phyloP scores from a whole-genome alignment of 2,888 invertebrate genomes.

The Metacarcinus magister region DNA sequence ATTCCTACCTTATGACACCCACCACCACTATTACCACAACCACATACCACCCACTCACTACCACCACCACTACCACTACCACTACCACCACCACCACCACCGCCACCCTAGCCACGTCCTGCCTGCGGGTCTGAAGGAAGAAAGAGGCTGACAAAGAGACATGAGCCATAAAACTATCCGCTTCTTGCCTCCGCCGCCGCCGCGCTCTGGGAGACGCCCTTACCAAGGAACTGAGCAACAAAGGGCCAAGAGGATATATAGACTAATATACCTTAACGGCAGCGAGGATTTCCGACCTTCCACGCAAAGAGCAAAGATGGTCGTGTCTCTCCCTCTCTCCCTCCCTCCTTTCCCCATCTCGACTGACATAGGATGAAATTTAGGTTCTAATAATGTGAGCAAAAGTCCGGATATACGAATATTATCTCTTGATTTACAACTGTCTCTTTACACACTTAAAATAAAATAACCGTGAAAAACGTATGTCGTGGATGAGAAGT shows the following conservation, averaged over 20 bases:
- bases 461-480: not conserved
- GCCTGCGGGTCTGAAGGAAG: not conserved
- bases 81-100: not conserved
- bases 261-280: not conserved
- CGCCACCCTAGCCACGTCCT: constrained; percentile 7
- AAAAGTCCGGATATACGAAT: constrained; percentile 9
- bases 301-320: not conserved
- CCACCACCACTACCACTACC: not conserved
- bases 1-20: not conserved
- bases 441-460: not conserved
- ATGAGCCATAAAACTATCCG: constrained; percentile 1
- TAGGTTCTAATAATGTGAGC: constrained; percentile 12
- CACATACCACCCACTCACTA: not conserved
- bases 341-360: not conserved
- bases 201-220: not conserved
- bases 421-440: not conserved
- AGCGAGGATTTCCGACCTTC: not conserved
- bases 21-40: not conserved
- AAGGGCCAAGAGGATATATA: not conserved
- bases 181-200: constrained; percentile 40
- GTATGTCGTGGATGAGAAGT: not conserved
- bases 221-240: not conserved
- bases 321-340: too few relatives aligned
- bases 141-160: constrained; percentile 37
- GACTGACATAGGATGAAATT: not conserved